Base-by-base conservation (phyloP, 2,797 vertebrate species). In the Aphelocoma californica region DNA sequence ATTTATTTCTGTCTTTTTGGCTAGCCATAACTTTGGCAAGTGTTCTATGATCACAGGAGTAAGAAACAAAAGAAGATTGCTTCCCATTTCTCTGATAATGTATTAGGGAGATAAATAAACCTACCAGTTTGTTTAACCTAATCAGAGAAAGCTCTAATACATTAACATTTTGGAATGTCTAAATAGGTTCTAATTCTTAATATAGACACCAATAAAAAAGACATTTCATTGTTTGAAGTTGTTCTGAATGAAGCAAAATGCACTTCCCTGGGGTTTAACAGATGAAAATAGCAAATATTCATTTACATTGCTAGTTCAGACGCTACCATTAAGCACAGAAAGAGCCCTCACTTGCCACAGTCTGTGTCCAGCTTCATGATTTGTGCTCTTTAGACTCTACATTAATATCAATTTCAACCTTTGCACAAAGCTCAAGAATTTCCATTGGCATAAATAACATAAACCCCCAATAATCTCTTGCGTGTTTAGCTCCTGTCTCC, bases 11-110 rank as follows among this genome's bases (percentile, higher is more conserved):
- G 97, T 96, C 94, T 97, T 97, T 97, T 98, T 98, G 97, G 97
- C 97, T 97, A 98, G 97, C 96, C 96, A 96, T 97, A 98, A 98
- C 97, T 98, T 98, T 98, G 97, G 97, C 97, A 98, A 98, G 96
- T 97, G 90, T 97, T 97, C 94, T 96, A 67, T 67, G 91, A 97
- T 97, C 93, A 88, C 96, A 97, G 93, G 96, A 97, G 88, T 97
- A 96, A 97, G 96, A 97, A 97, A 98, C 97, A 98, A 98, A 98
- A 97, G 97, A 96, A 96, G 97, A 97, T 96, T 94, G 92, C 96
- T 97, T 98, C 94, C 95, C 81, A 5, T 96, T 96, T 95, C 92
- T 86, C 91, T 96, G 96, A 97, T 97, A 97, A 96, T 85, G 86
- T 91, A 95, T 97, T 97, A 96, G 92, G 90, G 85, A 93, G 95